Evolutionary conservation across 2,888 invertebrate genomes (phyloP), one percentile per base, ranked within the genome.

Genomic region (Synanthedon formicaeformis): DNA sequence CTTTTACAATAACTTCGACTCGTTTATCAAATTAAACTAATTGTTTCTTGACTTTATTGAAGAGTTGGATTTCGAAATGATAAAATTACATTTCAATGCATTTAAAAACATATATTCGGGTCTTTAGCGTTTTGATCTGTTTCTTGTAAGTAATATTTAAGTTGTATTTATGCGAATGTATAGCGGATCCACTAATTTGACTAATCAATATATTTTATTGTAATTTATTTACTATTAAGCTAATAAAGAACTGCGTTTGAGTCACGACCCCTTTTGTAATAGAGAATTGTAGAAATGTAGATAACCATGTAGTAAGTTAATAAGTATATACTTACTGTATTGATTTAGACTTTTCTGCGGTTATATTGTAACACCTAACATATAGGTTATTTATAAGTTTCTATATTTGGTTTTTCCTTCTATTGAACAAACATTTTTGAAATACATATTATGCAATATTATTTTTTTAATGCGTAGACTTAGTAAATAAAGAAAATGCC

Each of bases 261-360:
- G 13, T 49, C 13, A 49, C 12, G 23, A 12, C 23, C 12, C 18
- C 14, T 49, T 49, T 49, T 16, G 16, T 41, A 48, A 45, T 11
- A 50, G 40, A 50, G 40, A 45, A 18, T 50, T 82, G 82, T 85
- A 86, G 85, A 83, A 82, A 81, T 86, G 85, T 85, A 86, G 84
- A 85, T 83, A 81, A 77, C 72, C 73, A 75, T 66, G 68, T 81
- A 82, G 78, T 60, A 66, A 41, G 53, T 41, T 51, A 51, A 23
- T 16, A 4, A 34, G 34, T 34, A 34, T 34, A 34, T 34, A 50
- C 34, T 34, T 34, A 34, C 34, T 34, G 34, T 34, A 34, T 34
- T 34, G 34, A 34, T 34, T 34, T 34, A 34, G 34, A 34, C 10
- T 34, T 27, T 27, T 34, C 34, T 34, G 34, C 34, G 34, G 34